Evolutionary conservation across 2,113 vertebrate species (phyloP).

Genomic region (Gallinago paraguaiae): DNA sequence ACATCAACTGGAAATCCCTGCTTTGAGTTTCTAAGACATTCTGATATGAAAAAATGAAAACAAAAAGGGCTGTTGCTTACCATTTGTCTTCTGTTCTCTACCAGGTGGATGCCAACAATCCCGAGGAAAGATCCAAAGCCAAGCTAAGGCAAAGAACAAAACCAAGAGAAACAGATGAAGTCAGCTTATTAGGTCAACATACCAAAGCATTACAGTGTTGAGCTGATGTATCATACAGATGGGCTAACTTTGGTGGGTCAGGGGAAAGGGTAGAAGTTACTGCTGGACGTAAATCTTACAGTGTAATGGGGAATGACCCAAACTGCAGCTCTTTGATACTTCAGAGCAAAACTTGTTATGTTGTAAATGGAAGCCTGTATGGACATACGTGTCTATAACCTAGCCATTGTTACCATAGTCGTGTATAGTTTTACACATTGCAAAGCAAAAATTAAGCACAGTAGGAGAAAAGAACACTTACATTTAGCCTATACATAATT

Average conservation of each 20-base stretch:
- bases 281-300: neutral
- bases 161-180: slow-evolving; percentile 9
- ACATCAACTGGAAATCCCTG: neutral
- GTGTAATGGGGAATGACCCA: neutral
- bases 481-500: neutral
- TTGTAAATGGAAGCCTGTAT: neutral
- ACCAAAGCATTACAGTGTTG: neutral
- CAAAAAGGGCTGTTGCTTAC: slow-evolving; percentile 74
- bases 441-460: neutral
- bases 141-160: slow-evolving; percentile 79
- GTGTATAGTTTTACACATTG: neutral
- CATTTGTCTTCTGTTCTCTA: slow-evolving; percentile 94
- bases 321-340: neutral
- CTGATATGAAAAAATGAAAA: rapidly evolving
- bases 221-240: neutral
- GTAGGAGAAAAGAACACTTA: neutral
- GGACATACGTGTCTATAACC: neutral
- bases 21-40: neutral
- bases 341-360: neutral
- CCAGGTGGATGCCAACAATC: slow-evolving; percentile 87
- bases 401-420: neutral
- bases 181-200: neutral
- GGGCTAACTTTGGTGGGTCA: neutral
- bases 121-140: slow-evolving; percentile 94
- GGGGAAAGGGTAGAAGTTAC: neutral